Evolutionary conservation across 2,888 invertebrate genomes (phyloP), one percentile per base, ranked within the genome.

Genomic region (Arctia plantaginis): DNA sequence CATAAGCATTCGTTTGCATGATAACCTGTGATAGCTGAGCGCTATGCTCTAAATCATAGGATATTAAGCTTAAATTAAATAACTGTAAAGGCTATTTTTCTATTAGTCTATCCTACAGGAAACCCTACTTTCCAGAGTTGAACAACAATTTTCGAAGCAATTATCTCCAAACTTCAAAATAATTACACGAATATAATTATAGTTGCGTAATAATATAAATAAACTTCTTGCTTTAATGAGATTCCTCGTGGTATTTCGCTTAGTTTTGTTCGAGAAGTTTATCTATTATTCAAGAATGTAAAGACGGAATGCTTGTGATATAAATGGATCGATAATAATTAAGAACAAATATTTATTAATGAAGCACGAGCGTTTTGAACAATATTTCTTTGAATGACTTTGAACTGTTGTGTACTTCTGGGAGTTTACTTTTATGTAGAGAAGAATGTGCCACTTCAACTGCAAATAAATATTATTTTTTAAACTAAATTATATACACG

Each of bases 221-320:
- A 76, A 82, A 68, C 69, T 75, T 59, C 73, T 77, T 75, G 72
- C 78, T 66, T 78, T 79, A 77, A 77, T 77, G 80, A 82, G 62
- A 70, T 78, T 79, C 80, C 77, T 77, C 67, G 68, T 75, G 76
- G 82, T 83, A 83, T 75, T 82, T 74, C 73, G 72, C 77, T 75
- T 81, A 79, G 82, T 81, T 80, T 67, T 80, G 74, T 79, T 81
- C 80, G 76, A 81, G 81, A 85, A 88, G 84, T 86, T 85, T 77
- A 74, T 85, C 86, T 86, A 89, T 90, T 89, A 90, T 90, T 89
- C 89, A 88, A 86, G 86, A 88, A 90, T 87, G 86, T 89, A 90
- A 90, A 90, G 90, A 87, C 89, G 88, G 87, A 89, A 88, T 75
- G 78, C 72, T 72, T 27, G 39, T 75, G 79, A 77, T 74, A 83